phyloP scores from a whole-genome alignment of 2,113 vertebrate species.

The Dromas ardeola region DNA sequence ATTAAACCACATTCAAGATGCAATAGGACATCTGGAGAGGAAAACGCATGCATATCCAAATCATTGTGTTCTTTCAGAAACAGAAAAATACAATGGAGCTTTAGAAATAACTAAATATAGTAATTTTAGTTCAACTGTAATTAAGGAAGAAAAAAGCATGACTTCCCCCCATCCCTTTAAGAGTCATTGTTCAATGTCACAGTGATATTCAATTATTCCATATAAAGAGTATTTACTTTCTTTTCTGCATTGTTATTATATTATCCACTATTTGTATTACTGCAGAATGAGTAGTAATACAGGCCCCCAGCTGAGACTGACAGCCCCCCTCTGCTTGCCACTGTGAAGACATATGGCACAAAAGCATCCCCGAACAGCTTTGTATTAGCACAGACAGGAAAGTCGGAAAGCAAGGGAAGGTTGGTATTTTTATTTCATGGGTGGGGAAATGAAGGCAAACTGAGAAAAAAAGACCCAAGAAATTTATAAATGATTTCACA shows the following conservation, averaged over 20 bases:
- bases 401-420: neutral
- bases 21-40: conserved; percentile 55
- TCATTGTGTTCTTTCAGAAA: conserved; percentile 49
- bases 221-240: conserved; percentile 67
- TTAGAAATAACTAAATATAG: conserved; percentile 69
- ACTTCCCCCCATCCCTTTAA: conserved; percentile 52
- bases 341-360: conserved; percentile 47
- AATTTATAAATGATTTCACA: neutral
- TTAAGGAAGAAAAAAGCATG: conserved; percentile 58
- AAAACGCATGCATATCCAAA: conserved; percentile 40
- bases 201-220: conserved; percentile 65
- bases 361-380: conserved; percentile 6
- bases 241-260: conserved; percentile 66
- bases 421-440: conserved; percentile 20
- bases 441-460: neutral
- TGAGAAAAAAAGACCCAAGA: neutral
- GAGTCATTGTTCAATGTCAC: conserved; percentile 60
- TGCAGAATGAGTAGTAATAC: conserved; percentile 55
- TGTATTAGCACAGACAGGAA: conserved; percentile 12
- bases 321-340: conserved; percentile 43
- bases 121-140: conserved; percentile 59
- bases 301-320: conserved; percentile 62
- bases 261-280: conserved; percentile 66
- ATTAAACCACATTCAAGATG: conserved; percentile 32
- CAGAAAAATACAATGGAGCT: conserved; percentile 48